These are phyloP conservation scores for Azemiops feae DNA, from an alignment of 2,113 vertebrate species.

Conservation along the genomic window DNA sequence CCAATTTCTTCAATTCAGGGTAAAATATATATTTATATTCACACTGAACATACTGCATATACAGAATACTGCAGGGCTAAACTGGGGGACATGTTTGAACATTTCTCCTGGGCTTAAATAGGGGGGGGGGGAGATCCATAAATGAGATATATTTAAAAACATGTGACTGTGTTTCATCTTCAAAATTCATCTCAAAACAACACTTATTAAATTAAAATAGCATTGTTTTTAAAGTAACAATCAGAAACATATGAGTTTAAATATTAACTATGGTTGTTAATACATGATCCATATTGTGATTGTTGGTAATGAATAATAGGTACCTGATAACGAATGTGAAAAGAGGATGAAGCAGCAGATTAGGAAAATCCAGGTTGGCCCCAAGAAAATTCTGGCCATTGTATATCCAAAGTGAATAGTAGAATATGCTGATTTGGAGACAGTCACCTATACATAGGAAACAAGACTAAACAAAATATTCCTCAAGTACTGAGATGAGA, in stretches of 20 bases:
- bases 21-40: background rate
- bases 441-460: conserved; percentile 15
- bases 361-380: conserved; percentile 27
- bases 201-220: background rate
- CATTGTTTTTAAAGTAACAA: background rate
- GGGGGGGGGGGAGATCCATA: background rate
- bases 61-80: background rate
- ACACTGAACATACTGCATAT: background rate
- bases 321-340: conserved; percentile 12
- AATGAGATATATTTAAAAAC: background rate
- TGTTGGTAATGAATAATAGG: background rate
- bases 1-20: background rate
- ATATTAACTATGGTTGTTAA: background rate
- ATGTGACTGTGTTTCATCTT: background rate
- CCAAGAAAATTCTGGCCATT: conserved; percentile 13
- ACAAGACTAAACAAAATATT: background rate
- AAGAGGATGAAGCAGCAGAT: conserved; percentile 29
- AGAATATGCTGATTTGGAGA: background rate
- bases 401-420: background rate
- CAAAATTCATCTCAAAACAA: background rate
- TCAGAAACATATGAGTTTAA: background rate
- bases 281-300: background rate
- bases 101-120: background rate
- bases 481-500: background rate
- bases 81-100: no score